phyloP scores from a whole-genome alignment of 2,888 invertebrate species.

The Cancer borealis region DNA sequence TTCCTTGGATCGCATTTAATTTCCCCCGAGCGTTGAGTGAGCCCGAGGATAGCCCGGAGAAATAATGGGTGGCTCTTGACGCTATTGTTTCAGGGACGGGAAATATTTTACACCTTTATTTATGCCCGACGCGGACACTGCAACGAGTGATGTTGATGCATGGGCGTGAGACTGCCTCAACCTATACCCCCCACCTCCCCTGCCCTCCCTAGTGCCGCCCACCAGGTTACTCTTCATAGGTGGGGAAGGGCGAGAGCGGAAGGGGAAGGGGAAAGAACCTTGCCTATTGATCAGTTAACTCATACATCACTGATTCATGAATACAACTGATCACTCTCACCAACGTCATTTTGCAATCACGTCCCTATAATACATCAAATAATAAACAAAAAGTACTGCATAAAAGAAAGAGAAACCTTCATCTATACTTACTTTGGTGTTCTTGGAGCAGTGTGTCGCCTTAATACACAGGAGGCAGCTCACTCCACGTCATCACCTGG shows the following conservation, averaged over 20 bases:
- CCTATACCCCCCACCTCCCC: neutral
- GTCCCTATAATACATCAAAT: too few species aligned
- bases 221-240: neutral
- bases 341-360: too few species aligned
- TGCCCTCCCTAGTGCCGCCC: neutral
- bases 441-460: too few species aligned
- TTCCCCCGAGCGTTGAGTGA: conserved; percentile 3
- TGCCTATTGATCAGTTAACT: too few species aligned
- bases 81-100: conserved; percentile 23
- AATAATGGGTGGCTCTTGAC: conserved; percentile 7
- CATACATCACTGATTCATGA: too few species aligned
- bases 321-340: too few species aligned
- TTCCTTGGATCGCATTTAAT: neutral
- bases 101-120: conserved; percentile 33
- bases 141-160: neutral
- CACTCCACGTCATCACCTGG: too few species aligned
- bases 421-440: too few species aligned
- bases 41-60: neutral
- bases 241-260: neutral
- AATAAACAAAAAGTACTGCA: too few species aligned
- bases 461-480: too few species aligned
- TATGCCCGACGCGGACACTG: neutral
- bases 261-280: neutral
- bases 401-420: too few species aligned
- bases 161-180: neutral